Conservation (phyloP, 2,113 vertebrate species). For the Pandion haliaetus region DNA sequence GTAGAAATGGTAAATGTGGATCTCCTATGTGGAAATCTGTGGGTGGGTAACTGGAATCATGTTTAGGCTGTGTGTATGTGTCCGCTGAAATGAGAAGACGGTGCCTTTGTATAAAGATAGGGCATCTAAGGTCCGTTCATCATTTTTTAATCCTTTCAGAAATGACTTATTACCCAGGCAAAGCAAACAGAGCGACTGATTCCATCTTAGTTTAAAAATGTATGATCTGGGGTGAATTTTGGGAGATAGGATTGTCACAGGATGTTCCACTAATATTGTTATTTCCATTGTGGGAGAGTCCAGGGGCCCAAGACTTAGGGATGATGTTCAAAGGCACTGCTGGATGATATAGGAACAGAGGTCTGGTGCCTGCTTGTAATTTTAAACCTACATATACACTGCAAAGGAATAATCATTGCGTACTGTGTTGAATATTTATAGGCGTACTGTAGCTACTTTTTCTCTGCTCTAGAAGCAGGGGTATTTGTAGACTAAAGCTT, state of each 20-base stretch:
- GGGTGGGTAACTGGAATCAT: not conserved
- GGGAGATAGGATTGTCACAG: not conserved
- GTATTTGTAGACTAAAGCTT: not conserved
- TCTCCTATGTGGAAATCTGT: not conserved
- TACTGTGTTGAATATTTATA: not conserved
- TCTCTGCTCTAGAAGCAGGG: not conserved
- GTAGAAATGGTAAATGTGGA: not conserved
- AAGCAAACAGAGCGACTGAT: not conserved
- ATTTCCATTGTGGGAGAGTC: not conserved
- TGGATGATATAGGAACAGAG: not conserved
- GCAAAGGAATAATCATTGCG: not conserved
- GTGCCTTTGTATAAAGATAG: not conserved
- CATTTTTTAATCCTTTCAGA: constrained; percentile 4
- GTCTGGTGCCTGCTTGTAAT: not conserved
- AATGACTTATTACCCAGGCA: not conserved
- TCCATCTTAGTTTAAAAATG: not conserved
- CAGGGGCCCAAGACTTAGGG: not conserved
- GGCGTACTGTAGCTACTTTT: not conserved
- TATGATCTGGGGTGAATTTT: not conserved
- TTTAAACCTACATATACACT: not conserved
- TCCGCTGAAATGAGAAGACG: not conserved
- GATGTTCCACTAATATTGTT: not conserved
- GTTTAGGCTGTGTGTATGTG: not conserved
- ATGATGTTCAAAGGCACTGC: not conserved
- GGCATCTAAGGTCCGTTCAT: not conserved